Base-by-base conservation (phyloP, 2,888 invertebrate species). In the Dynastes tityus region DNA sequence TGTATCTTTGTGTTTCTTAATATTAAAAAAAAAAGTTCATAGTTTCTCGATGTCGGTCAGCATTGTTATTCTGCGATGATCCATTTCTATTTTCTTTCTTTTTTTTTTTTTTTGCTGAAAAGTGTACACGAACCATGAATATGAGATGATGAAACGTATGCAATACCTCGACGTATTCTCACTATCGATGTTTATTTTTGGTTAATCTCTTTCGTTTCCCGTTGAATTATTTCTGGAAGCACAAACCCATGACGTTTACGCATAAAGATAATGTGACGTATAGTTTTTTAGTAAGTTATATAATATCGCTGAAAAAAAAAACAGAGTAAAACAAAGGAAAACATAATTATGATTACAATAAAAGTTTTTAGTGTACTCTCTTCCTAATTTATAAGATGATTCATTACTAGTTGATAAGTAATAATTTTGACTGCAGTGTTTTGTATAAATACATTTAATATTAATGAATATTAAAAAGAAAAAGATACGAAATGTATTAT, bases 251-350 rank as follows among this genome's bases (percentile, higher is more conserved):
- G 61, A 74, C 78, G 45, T 78, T 78, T 64, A 78, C 78, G 78
- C 78, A 78, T 78, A 78, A 78, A 71, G 61, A 78, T 71, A 78
- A 71, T 78, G 78, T 78, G 78, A 78, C 78, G 64, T 78, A 58
- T 78, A 78, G 5, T 73, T 73, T 78, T 64, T 78, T 71, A 78
- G 71, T 78, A 78, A 78, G 78, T 78, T 78, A 78, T 22, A 22
- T 71, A 61, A 55, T 58, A 58, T 74, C 16, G n/a, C 27, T 61
- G 49, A 16, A 77, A n/a, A 53, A 37, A 37, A 37, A 37, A 37
- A 45, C 45, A 11, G 45, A 71, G 32, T 45, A 45, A 45, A 67
- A 67, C 29, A 68, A 27, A 27, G 11, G 45, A 45, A 67, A 40
- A 67, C 16, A 67, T n/a, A 27, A 51, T n/a, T 51, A 68, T 68